Conservation (phyloP, 2,113 vertebrate species). For the Alectura lathami region DNA sequence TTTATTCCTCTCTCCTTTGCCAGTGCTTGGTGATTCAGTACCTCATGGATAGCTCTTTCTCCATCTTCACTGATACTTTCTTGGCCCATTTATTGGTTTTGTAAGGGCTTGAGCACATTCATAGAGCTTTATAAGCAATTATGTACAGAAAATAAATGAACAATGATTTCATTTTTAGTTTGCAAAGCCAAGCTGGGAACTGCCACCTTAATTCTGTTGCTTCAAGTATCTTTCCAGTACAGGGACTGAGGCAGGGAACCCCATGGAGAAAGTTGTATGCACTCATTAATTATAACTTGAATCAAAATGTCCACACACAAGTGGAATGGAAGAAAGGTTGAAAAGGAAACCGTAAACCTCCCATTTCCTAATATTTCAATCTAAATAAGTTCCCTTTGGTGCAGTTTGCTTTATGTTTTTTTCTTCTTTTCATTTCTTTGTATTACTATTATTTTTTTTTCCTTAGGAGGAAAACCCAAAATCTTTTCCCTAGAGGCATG, state of each 20-base stretch:
- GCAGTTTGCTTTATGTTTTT: background rate
- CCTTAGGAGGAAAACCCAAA: background rate
- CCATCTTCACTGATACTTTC: background rate
- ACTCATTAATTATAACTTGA: slow-evolving; percentile 41
- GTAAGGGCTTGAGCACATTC: background rate
- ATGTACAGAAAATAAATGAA: slow-evolving; percentile 29
- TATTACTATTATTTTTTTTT: background rate
- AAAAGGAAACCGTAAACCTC: slow-evolving; percentile 14
- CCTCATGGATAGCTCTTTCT: slow-evolving; percentile 9
- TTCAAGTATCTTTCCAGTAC: slow-evolving; percentile 12
- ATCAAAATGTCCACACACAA: slow-evolving; percentile 25
- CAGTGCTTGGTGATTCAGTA: background rate
- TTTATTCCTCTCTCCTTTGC: background rate
- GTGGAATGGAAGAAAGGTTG: slow-evolving; percentile 2
- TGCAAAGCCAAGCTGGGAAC: slow-evolving; percentile 30
- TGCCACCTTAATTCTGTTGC: background rate
- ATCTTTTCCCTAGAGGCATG: background rate
- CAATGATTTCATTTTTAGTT: slow-evolving; percentile 1
- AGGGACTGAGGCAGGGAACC: background rate
- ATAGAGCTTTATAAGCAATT: background rate
- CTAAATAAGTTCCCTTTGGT: background rate
- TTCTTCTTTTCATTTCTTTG: background rate
- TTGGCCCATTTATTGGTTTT: slow-evolving; percentile 3
- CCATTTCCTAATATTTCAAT: slow-evolving; percentile 15
- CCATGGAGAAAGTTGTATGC: background rate